Evolutionary conservation across 2,113 vertebrate genomes (phyloP).

Genomic region (Ciconia boyciana): DNA sequence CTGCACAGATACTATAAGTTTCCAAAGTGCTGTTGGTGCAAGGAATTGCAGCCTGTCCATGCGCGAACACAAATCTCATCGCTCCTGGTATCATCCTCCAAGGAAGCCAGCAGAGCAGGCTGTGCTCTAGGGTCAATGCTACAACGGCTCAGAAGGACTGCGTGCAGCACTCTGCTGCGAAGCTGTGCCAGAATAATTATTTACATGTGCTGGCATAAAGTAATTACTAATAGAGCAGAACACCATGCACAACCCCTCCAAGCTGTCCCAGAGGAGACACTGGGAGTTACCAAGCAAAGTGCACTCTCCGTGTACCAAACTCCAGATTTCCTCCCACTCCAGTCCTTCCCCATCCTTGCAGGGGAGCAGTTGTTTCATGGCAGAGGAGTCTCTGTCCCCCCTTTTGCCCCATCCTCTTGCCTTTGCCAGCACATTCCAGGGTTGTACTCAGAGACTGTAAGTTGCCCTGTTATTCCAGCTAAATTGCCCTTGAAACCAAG

Average conservation of each 20-base stretch:
- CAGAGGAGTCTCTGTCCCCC: neutral
- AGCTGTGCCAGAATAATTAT: constrained; percentile 44
- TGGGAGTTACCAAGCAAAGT: constrained; percentile 11
- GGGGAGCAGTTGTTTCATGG: neutral
- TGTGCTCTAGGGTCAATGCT: neutral
- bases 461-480: neutral
- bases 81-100: neutral
- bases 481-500: neutral
- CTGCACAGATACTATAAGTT: neutral
- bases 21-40: neutral
- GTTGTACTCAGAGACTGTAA: neutral
- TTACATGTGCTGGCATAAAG: constrained; percentile 52
- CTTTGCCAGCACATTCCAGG: neutral
- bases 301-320: neutral
- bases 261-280: neutral
- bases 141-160: neutral
- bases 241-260: neutral
- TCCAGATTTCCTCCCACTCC: neutral
- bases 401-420: neutral
- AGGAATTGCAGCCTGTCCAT: neutral
- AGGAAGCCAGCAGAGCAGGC: neutral
- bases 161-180: neutral
- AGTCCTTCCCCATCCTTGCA: neutral
- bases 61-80: neutral
- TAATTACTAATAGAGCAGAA: constrained; percentile 27